Conservation (phyloP, 1,140 invertebrate species). For the Sitophilus oryzae region DNA sequence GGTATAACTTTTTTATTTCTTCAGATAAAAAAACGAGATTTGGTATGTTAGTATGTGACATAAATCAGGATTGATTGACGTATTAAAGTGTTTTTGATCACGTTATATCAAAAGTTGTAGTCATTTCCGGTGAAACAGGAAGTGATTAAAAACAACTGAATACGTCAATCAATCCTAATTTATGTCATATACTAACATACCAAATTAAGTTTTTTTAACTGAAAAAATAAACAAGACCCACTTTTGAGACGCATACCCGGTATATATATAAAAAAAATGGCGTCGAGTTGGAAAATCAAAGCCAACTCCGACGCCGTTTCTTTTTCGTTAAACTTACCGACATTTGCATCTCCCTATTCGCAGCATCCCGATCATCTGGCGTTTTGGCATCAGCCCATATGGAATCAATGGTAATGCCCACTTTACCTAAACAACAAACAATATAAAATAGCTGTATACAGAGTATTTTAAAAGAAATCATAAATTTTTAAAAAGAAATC, state of each 20-base stretch:
- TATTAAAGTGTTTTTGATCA: not conserved
- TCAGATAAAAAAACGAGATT: not conserved
- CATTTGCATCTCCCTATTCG: constrained; percentile 45
- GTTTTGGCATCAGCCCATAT: constrained; percentile 46
- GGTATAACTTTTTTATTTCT: not conserved
- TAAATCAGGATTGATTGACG: no score
- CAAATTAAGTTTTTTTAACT: not conserved
- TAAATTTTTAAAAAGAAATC: no score
- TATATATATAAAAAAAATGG: not conserved
- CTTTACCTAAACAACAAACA: constrained; percentile 44
- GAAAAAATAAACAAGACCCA: not conserved
- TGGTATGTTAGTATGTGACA: no score
- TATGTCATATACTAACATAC: not conserved
- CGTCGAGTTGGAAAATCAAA: constrained; percentile 44
- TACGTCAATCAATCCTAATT: not conserved
- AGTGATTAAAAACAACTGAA: not conserved
- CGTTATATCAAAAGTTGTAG: not conserved
- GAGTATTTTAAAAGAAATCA: no score
- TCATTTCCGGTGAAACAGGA: not conserved
- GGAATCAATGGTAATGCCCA: constrained; percentile 49
- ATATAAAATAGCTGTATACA: no score
- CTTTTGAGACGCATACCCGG: not conserved
- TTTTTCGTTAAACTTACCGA: constrained; percentile 42
- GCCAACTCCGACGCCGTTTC: constrained; percentile 41
- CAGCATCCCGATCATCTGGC: constrained; percentile 44